Base-by-base conservation (phyloP, 2,797 vertebrate genomes). In the Moxostoma hubbsi region DNA sequence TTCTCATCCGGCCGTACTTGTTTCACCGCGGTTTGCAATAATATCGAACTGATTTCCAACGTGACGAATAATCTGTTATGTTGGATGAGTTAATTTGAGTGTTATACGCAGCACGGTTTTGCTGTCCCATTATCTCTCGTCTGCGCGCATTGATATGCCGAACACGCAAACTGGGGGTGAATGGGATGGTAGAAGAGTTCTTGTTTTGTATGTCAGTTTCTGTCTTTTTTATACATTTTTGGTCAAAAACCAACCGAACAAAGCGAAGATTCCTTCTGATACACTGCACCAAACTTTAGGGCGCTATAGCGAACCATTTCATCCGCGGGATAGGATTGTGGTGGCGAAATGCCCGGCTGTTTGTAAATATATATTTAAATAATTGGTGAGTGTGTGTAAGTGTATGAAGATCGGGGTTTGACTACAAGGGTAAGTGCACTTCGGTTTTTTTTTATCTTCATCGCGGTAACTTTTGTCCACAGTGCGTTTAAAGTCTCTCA, bases 281-380 rank as follows among this genome's bases (percentile, higher is more conserved):
- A 58, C 50, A 47, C 74, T 12, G 72, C 80, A 79, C 18, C 82
- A 78, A 77, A 79, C 73, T 77, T 79, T 76, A 75, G 58, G 58
- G 68, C 79, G 51, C 36, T 57, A 15, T 68, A 77, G 5, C 72
- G 84, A 80, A 77, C 79, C 66, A 81, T 83, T 80, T 83, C 43
- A 43, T 46, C 57, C 82, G 69, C 65, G 71, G 89, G 86, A 84
- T 85, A 85, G 77, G 63, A 75, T 85, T 73, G 77, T 71, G 84
- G 77, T 71, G 68, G 61, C 75, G 84, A 87, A 82, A 86, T 86
- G 92, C 93, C 90, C 90, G 93, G 91, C 92, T 94, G 93, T 94
- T 94, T 91, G 88, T 87, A 87, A 73, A 88, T 88, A 89, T 88
- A 88, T 89, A 88, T 88, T 88, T 87, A 86, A 86, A 87, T 87